Percentiles rank a stretch among this genome's conserved stretches.
phyloP scores from a whole-genome alignment of 2,113 vertebrate genomes.

The Campylomormyrus numenius region DNA sequence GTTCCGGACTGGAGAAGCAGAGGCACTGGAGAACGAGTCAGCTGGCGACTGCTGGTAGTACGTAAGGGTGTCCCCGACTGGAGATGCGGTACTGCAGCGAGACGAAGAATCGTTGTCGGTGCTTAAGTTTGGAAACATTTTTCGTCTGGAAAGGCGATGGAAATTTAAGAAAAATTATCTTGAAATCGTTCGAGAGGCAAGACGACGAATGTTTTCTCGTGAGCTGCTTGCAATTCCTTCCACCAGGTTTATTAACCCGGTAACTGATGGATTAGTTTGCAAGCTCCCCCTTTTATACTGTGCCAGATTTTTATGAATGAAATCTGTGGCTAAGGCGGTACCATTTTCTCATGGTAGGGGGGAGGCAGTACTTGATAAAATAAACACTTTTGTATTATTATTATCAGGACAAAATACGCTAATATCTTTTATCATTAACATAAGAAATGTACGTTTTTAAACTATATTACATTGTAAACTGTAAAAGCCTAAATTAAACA shows the following conservation, averaged over 20 bases:
- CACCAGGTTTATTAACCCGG: conserved; percentile 67
- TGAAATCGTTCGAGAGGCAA: not conserved
- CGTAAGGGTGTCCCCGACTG: conserved; percentile 67
- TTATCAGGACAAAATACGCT: not conserved
- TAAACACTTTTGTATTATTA: conserved; percentile 11
- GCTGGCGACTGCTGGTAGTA: conserved; percentile 73
- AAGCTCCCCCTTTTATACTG: conserved; percentile 70
- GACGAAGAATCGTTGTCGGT: conserved; percentile 79
- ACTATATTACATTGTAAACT: not conserved
- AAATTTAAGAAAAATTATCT: conserved; percentile 5
- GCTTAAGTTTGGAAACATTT: conserved; percentile 69
- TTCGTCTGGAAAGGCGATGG: conserved; percentile 7
- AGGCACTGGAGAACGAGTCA: conserved; percentile 71
- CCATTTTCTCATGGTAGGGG: conserved; percentile 43
- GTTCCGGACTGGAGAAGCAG: conserved; percentile 71
- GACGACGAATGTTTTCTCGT: not conserved
- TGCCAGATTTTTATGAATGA: conserved; percentile 75
- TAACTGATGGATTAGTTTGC: conserved; percentile 55
- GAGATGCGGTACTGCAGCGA: conserved; percentile 79
- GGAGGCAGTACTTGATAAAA: conserved; percentile 30
- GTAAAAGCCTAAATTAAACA: not conserved
- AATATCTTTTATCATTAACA: not conserved
- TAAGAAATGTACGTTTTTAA: not conserved
- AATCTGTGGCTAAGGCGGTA: conserved; percentile 65
- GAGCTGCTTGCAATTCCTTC: conserved; percentile 29